Conservation (phyloP, 2,113 vertebrate species). For the Leptosomus discolor region DNA sequence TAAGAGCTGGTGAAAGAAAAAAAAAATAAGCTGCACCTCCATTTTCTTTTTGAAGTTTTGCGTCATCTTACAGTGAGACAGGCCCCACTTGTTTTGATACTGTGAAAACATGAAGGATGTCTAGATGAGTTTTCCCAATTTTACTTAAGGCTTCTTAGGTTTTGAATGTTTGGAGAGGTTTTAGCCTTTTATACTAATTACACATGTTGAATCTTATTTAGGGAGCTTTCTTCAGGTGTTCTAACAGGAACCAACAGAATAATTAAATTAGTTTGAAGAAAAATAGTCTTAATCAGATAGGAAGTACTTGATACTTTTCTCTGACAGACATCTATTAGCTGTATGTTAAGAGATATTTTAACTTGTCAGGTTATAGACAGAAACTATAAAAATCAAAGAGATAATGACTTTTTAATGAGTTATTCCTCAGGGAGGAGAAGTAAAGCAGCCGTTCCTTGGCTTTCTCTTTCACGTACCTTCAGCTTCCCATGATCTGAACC, state of each 20-base stretch:
- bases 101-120: neutral
- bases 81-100: neutral
- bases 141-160: neutral
- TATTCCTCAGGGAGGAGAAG: neutral
- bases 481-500: fast-evolving
- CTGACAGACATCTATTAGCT: neutral
- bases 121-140: neutral
- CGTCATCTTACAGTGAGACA: neutral
- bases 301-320: neutral
- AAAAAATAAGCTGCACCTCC: neutral
- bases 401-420: neutral
- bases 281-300: neutral
- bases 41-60: neutral
- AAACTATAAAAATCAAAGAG: neutral
- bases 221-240: neutral
- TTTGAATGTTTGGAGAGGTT: neutral
- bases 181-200: neutral
- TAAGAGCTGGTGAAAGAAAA: neutral
- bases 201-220: neutral
- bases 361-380: neutral
- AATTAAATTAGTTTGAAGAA: neutral
- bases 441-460: neutral
- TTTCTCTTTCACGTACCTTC: neutral
- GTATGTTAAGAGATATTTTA: neutral
- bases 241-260: neutral